phyloP scores from a whole-genome alignment of 2,888 invertebrate species.

The Mayetiola destructor region DNA sequence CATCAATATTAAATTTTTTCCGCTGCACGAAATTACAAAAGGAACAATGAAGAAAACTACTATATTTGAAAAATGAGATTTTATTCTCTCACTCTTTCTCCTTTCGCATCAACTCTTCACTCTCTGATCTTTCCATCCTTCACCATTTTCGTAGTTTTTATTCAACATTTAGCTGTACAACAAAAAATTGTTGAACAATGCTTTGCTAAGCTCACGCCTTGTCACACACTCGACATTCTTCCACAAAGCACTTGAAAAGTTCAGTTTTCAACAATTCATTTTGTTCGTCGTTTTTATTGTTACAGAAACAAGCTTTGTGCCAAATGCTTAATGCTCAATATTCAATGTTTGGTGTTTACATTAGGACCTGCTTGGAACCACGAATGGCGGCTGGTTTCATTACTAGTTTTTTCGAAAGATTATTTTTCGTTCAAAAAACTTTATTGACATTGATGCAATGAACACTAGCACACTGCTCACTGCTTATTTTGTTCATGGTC shows the following conservation, averaged over 20 bases:
- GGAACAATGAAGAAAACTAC: neutral
- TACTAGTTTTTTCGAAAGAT: conserved; percentile 5
- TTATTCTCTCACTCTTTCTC: neutral
- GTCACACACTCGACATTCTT: conserved; percentile 4
- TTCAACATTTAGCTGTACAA: no score
- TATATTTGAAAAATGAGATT: neutral
- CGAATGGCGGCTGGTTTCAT: neutral
- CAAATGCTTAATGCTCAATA: neutral
- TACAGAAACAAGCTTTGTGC: neutral
- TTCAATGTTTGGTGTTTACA: neutral
- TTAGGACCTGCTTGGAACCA: neutral
- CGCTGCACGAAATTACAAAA: conserved; percentile 6
- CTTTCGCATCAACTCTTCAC: neutral
- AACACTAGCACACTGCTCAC: neutral
- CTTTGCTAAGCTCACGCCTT: no score
- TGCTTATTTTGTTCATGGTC: neutral
- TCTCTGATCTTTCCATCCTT: neutral
- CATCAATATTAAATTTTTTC: conserved; percentile 5
- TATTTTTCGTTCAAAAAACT: no score
- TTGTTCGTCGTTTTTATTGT: conserved; percentile 9
- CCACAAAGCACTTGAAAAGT: conserved; percentile 12
- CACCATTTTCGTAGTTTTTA: neutral
- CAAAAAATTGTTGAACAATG: no score
- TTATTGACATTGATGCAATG: conserved; percentile 12
- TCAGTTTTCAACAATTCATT: conserved; percentile 11